These are phyloP conservation scores for Myotis brandtii DNA, from an alignment of 2,113 vertebrate genomes.

Conservation along the genomic window DNA sequence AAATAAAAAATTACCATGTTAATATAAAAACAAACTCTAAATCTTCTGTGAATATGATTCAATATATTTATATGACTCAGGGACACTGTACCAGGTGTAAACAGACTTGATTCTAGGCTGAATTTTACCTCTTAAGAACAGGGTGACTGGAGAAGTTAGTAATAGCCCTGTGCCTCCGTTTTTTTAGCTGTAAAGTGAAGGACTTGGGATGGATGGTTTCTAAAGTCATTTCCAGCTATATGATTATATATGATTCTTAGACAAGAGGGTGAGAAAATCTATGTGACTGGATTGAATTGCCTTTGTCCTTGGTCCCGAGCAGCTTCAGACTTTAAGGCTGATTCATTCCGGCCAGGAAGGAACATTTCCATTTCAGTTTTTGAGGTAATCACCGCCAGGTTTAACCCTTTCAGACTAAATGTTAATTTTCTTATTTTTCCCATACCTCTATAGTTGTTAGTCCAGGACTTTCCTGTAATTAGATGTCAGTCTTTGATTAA, in stretches of 20 bases:
- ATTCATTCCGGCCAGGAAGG: conserved; percentile 65
- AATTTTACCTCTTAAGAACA: conserved; percentile 17
- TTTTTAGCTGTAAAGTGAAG: conserved; percentile 56
- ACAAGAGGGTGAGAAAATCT: conserved; percentile 60
- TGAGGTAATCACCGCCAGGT: conserved; percentile 59
- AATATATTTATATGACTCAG: background rate
- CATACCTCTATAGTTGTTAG: conserved; percentile 67
- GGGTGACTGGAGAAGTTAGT: background rate
- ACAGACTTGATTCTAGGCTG: background rate
- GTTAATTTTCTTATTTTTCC: conserved; percentile 73
- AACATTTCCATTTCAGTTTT: conserved; percentile 71
- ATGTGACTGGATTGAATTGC: conserved; percentile 51
- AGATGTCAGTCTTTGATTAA: conserved; percentile 72
- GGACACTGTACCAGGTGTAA: background rate
- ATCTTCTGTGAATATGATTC: background rate
- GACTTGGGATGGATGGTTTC: conserved; percentile 26
- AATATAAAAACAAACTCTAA: background rate
- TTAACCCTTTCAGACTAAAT: conserved; percentile 78
- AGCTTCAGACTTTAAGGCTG: conserved; percentile 39
- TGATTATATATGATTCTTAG: conserved; percentile 51
- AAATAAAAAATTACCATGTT: background rate
- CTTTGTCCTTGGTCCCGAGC: conserved; percentile 70
- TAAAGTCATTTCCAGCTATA: conserved; percentile 55
- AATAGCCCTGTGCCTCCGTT: background rate
- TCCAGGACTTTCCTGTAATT: conserved; percentile 67